phyloP scores from a whole-genome alignment of 2,113 vertebrate genomes.

The Erythrocebus patas region DNA sequence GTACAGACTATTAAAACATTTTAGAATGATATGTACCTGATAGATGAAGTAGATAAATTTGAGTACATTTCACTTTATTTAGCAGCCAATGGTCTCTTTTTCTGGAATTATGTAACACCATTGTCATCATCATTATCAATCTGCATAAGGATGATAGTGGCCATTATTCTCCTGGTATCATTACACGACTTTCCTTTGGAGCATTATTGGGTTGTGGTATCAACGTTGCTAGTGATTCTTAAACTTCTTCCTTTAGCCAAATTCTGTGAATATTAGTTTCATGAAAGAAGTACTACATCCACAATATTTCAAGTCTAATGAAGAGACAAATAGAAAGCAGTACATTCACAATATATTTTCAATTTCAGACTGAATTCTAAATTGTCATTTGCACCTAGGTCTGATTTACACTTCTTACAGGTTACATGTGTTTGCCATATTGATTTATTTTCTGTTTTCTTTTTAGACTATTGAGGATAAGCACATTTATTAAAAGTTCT shows the following conservation, averaged over 20 bases:
- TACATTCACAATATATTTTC: neutral
- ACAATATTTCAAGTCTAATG: neutral
- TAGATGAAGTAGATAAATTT: neutral
- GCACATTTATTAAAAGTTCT: neutral
- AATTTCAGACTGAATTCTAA: neutral
- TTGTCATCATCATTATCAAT: neutral
- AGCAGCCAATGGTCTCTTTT: neutral
- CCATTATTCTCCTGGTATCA: neutral
- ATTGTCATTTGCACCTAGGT: neutral
- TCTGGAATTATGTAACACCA: neutral
- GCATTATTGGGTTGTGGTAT: neutral
- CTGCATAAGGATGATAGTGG: neutral
- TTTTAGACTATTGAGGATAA: neutral
- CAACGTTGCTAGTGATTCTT: neutral
- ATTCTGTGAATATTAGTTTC: neutral
- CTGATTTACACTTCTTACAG: conserved; percentile 30
- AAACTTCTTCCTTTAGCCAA: neutral
- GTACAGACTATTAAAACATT: neutral
- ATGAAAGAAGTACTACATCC: neutral
- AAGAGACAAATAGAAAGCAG: neutral
- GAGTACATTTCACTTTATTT: neutral
- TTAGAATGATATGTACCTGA: neutral
- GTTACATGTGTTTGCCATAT: neutral
- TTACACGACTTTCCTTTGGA: neutral
- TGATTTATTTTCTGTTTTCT: conserved; percentile 28